phyloP scores from a whole-genome alignment of 2,888 invertebrate genomes.

The Drosophila eohydei region DNA sequence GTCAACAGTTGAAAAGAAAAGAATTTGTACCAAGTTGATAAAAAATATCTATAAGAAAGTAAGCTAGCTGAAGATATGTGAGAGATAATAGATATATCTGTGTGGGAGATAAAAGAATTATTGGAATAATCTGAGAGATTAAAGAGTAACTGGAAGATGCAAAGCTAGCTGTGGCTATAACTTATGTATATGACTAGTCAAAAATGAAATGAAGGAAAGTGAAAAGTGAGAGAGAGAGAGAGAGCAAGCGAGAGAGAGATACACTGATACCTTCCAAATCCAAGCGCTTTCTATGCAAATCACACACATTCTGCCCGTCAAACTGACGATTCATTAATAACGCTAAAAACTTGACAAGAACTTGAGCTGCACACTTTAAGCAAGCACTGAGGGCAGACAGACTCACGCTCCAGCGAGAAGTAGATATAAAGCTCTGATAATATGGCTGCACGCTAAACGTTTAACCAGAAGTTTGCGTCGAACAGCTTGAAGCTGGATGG shows the following conservation, averaged over 20 bases:
- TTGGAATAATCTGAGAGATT: no score
- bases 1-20: no score
- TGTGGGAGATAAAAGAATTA: no score
- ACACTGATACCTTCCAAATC: neutral
- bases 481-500: conserved; percentile 36
- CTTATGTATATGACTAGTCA: no score
- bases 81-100: no score
- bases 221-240: neutral
- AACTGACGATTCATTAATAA: conserved; percentile 36
- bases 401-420: neutral
- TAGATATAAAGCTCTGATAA: conserved; percentile 6
- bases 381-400: neutral
- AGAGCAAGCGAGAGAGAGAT: neutral
- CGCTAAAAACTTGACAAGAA: conserved; percentile 19
- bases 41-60: no score
- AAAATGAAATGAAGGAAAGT: no score
- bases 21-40: no score
- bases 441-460: conserved; percentile 1
- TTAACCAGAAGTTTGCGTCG: conserved; percentile 37
- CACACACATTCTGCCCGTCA: conserved; percentile 15
- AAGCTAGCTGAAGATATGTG: no score
- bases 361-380: conserved; percentile 15
- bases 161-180: no score
- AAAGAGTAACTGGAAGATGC: no score
- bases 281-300: neutral